These are phyloP conservation scores for Nyctereutes procyonoides DNA, from an alignment of 2,113 vertebrate species.

Conservation along the genomic window DNA sequence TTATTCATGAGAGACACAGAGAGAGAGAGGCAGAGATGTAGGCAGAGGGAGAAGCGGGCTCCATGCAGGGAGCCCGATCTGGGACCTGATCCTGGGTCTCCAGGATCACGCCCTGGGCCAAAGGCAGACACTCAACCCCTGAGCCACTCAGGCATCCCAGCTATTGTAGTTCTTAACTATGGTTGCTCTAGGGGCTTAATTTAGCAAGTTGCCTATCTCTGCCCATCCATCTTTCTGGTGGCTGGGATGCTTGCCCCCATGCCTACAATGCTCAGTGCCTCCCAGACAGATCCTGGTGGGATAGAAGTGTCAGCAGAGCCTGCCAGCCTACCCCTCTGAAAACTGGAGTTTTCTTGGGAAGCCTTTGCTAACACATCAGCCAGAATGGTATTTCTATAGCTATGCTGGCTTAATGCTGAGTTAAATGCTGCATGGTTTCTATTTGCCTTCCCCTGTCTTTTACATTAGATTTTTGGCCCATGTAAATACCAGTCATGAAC, in stretches of 20 bases:
- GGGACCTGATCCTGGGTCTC: too few relatives aligned
- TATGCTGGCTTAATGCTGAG: not conserved
- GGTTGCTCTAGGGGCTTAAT: not conserved
- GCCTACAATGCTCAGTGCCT: not conserved
- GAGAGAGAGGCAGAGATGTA: too few relatives aligned
- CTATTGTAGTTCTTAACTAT: slow-evolving; percentile 49
- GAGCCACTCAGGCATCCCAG: too few relatives aligned
- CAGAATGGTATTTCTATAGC: not conserved
- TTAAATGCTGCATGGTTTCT: not conserved
- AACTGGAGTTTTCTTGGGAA: not conserved
- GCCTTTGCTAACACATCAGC: not conserved
- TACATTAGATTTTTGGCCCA: not conserved
- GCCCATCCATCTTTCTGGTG: not conserved
- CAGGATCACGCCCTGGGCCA: too few relatives aligned
- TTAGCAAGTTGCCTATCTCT: not conserved
- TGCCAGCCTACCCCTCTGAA: fast-evolving
- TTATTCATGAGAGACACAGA: too few relatives aligned
- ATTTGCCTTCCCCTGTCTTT: not conserved
- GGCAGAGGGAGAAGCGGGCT: too few relatives aligned
- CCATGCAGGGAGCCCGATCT: too few relatives aligned
- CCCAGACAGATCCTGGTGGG: not conserved
- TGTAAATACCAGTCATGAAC: not conserved
- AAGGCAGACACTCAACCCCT: too few relatives aligned
- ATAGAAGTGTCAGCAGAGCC: not conserved
- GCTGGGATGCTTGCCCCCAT: not conserved